Conservation (phyloP, 2,888 invertebrate genomes). For the Tanytarsus gracilentus region DNA sequence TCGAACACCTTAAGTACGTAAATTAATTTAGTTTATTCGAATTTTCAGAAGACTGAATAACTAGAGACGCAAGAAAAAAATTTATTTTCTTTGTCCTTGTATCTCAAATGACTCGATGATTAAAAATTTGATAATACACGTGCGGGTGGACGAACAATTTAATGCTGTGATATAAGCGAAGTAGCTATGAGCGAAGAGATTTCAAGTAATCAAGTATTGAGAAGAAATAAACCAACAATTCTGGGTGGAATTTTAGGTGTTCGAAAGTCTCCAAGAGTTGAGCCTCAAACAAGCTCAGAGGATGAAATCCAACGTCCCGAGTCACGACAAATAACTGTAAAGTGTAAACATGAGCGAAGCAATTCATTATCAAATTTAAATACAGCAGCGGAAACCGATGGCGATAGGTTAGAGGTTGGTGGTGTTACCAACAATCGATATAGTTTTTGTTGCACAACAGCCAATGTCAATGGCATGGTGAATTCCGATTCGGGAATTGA, state of each 20-base stretch:
- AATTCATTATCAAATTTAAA: slow-evolving; percentile 30
- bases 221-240: slow-evolving; percentile 15
- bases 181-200: slow-evolving; percentile 15
- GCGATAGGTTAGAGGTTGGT: background rate
- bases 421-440: slow-evolving; percentile 36
- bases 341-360: slow-evolving; percentile 17
- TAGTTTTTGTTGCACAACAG: slow-evolving; percentile 40
- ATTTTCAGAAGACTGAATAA: slow-evolving; percentile 28
- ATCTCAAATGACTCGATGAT: background rate
- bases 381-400: background rate
- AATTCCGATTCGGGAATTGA: slow-evolving; percentile 18
- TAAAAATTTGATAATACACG: background rate
- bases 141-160: background rate
- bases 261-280: slow-evolving; percentile 42
- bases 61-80: background rate
- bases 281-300: slow-evolving; percentile 35
- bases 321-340: background rate
- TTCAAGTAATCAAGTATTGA: slow-evolving; percentile 7
- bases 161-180: slow-evolving; percentile 26
- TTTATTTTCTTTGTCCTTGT: background rate
- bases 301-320: background rate
- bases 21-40: no score
- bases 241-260: slow-evolving; percentile 14
- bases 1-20: background rate
- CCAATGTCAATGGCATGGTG: background rate